phyloP scores from a whole-genome alignment of 2,888 invertebrate species.

The Leucozona laternaria region DNA sequence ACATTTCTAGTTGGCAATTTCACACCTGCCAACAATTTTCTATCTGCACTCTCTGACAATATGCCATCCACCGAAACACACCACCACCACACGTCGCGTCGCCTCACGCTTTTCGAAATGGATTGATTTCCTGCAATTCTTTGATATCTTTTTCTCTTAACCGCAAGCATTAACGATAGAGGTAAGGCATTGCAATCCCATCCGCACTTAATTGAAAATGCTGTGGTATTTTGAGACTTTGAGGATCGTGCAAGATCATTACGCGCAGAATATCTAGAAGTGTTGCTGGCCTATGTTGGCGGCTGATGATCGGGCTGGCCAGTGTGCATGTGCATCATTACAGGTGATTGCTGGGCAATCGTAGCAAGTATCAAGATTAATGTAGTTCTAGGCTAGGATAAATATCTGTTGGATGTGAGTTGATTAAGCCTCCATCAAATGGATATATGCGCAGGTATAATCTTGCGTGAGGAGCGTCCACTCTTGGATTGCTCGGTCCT shows the following conservation, averaged over 20 bases:
- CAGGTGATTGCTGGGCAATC: constrained; percentile 59
- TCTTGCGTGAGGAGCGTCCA: not conserved
- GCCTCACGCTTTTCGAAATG: not conserved
- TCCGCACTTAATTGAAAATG: constrained; percentile 59
- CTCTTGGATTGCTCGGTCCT: not conserved
- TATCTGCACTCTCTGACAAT: not conserved
- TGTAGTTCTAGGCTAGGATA: constrained; percentile 71
- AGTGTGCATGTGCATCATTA: constrained; percentile 62
- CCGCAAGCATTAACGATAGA: constrained; percentile 3
- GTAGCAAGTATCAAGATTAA: constrained; percentile 69
- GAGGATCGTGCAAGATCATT: constrained; percentile 60
- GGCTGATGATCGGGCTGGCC: not conserved
- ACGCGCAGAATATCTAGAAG: constrained; percentile 29
- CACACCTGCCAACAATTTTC: constrained; percentile 72
- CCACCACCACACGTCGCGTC: not conserved
- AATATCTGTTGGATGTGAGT: constrained; percentile 74
- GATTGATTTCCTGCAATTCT: constrained; percentile 49
- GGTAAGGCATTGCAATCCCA: constrained; percentile 12
- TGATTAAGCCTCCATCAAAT: constrained; percentile 68
- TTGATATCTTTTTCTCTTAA: constrained; percentile 35
- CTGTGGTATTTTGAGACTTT: constrained; percentile 61
- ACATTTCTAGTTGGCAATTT: constrained; percentile 67
- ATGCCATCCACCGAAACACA: not conserved
- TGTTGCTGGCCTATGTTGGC: constrained; percentile 36
- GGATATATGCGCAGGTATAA: not conserved